phyloP scores from a whole-genome alignment of 2,888 invertebrate genomes.

The Agonum fuliginosum region DNA sequence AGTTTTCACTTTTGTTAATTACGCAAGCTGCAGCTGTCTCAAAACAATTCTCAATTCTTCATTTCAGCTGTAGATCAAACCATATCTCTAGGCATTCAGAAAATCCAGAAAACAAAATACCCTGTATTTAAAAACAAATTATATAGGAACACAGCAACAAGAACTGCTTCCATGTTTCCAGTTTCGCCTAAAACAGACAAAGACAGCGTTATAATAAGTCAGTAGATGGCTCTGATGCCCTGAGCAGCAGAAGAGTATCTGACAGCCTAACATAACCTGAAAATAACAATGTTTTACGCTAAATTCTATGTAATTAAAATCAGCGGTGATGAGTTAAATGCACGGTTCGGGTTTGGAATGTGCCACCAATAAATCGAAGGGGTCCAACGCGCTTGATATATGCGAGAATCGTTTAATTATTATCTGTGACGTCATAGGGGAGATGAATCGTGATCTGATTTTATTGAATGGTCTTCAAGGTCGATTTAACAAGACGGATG shows the following conservation, averaged over 20 bases:
- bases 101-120: conserved; percentile 45
- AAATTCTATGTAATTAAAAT: conserved; percentile 71
- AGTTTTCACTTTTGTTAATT: conserved; percentile 42
- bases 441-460: conserved; percentile 21
- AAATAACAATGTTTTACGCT: conserved; percentile 69
- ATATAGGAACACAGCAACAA: conserved; percentile 54
- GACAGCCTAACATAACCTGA: conserved; percentile 60
- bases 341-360: conserved; percentile 68
- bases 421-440: conserved; percentile 4
- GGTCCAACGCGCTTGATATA: conserved; percentile 7
- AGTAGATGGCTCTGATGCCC: conserved; percentile 32
- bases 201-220: conserved; percentile 37
- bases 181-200: conserved; percentile 43
- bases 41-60: conserved; percentile 22
- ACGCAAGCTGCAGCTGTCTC: conserved; percentile 27
- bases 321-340: conserved; percentile 71
- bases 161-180: conserved; percentile 55
- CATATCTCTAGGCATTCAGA: conserved; percentile 29
- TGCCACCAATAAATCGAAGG: conserved; percentile 70
- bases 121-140: conserved; percentile 60
- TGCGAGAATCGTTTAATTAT: conserved; percentile 47
- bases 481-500: conserved; percentile 54
- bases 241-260: conserved; percentile 38
- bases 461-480: conserved; percentile 40
- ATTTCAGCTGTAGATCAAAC: conserved; percentile 48